Percentiles rank a stretch among this genome's conserved stretches.
Conservation (phyloP, 1,140 invertebrate genomes). For the Drosophila prosaltans region DNA sequence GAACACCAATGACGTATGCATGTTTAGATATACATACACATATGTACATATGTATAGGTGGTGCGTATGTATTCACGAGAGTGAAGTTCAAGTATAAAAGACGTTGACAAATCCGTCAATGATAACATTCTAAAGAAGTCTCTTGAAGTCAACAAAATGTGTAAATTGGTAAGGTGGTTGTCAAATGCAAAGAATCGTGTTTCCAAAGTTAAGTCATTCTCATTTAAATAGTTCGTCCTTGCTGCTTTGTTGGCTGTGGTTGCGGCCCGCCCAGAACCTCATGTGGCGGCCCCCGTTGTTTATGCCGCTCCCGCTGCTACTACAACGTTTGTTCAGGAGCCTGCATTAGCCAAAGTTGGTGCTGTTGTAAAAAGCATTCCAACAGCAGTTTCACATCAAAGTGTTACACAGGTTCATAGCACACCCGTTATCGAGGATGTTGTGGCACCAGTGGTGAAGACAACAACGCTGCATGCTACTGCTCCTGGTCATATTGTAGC, state of each 20-base stretch:
- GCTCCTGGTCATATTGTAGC: slow-evolving; percentile 46
- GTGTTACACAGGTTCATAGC: slow-evolving; percentile 75
- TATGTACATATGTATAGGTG: slow-evolving; percentile 23
- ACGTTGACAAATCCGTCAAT: slow-evolving; percentile 44
- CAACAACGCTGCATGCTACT: slow-evolving; percentile 63
- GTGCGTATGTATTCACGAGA: slow-evolving; percentile 45
- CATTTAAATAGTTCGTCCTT: slow-evolving; percentile 84
- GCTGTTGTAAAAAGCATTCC: slow-evolving; percentile 80
- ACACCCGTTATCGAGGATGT: slow-evolving; percentile 67
- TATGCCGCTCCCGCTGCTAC: slow-evolving; percentile 58
- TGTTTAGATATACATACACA: slow-evolving; percentile 2
- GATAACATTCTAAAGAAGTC: slow-evolving; percentile 57
- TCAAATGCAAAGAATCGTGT: neutral
- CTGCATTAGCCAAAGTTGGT: slow-evolving; percentile 71
- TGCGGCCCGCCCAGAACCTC: slow-evolving; percentile 84
- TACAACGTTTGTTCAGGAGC: slow-evolving; percentile 62
- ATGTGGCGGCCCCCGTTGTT: slow-evolving; percentile 63
- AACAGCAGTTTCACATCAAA: slow-evolving; percentile 84
- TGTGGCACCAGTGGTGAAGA: slow-evolving; percentile 70
- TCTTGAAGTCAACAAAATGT: slow-evolving; percentile 75
- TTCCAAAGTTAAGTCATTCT: neutral
- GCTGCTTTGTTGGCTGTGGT: slow-evolving; percentile 85
- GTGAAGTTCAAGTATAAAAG: slow-evolving; percentile 80
- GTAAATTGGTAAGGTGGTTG: slow-evolving; percentile 83
- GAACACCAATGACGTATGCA: slow-evolving; percentile 17